These are phyloP conservation scores for Drosophila algonquin DNA, from an alignment of 2,888 invertebrate species.

Conservation along the genomic window DNA sequence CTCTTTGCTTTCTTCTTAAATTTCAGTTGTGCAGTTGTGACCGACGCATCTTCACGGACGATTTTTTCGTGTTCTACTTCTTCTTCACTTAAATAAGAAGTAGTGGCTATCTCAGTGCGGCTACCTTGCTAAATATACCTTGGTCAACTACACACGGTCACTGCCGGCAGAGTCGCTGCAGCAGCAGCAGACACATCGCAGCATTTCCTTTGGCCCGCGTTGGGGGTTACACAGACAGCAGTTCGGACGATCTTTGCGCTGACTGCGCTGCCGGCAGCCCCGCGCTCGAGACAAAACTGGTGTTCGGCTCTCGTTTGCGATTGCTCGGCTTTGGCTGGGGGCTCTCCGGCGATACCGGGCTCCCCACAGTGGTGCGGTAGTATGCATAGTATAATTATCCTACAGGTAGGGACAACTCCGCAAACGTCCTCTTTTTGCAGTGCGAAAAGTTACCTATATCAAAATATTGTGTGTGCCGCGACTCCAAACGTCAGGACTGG, in stretches of 20 bases:
- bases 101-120: too few relatives aligned
- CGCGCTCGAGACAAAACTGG: constrained; percentile 5
- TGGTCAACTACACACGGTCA: constrained; percentile 54
- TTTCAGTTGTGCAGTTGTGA: too few relatives aligned
- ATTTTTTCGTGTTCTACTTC: too few relatives aligned
- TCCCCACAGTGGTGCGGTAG: constrained; percentile 16
- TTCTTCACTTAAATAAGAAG: too few relatives aligned
- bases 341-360: constrained; percentile 16
- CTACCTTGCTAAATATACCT: too few relatives aligned
- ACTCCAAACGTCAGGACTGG: too few relatives aligned
- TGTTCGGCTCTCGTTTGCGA: constrained; percentile 36
- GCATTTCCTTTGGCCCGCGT: constrained; percentile 58
- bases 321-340: constrained; percentile 32
- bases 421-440: neutral
- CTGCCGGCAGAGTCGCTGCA: constrained; percentile 31
- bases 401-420: neutral
- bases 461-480: neutral
- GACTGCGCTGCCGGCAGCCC: neutral
- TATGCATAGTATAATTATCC: neutral
- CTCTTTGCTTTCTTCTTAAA: too few relatives aligned
- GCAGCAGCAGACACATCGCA: constrained; percentile 33
- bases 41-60: too few relatives aligned
- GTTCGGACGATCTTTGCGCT: constrained; percentile 24
- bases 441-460: neutral
- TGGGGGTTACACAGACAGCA: constrained; percentile 60